Evolutionary conservation across 2,888 invertebrate genomes (phyloP).

Genomic region (Melanostoma scalare): DNA sequence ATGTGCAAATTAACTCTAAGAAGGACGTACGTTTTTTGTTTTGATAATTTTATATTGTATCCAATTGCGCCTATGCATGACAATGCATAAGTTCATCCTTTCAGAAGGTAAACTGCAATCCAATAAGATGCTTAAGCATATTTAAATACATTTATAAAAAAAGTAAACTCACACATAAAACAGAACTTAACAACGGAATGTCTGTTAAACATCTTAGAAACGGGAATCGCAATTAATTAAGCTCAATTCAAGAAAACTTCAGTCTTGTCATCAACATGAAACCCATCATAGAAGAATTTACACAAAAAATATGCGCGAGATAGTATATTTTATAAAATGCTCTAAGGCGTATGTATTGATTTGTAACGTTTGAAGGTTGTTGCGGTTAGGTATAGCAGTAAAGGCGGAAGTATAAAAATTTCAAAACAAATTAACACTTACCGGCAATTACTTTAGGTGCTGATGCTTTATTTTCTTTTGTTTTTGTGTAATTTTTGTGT

Average conservation of each 20-base stretch:
- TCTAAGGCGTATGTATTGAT: slow-evolving; percentile 9
- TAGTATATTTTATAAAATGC: slow-evolving; percentile 2
- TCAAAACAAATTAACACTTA: slow-evolving; percentile 18
- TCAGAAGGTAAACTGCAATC: no score
- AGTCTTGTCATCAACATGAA: slow-evolving; percentile 6
- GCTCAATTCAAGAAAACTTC: slow-evolving; percentile 10
- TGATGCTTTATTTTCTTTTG: slow-evolving; percentile 37
- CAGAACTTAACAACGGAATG: slow-evolving; percentile 6
- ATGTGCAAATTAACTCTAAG: no score
- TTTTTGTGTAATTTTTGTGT: no score
- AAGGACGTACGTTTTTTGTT: no score
- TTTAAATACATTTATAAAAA: no score
- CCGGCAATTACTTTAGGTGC: slow-evolving; percentile 37
- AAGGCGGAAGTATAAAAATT: slow-evolving; percentile 27
- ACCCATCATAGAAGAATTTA: slow-evolving; percentile 1
- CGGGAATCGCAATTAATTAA: slow-evolving; percentile 22
- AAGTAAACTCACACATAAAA: no score
- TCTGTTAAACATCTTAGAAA: slow-evolving; percentile 10
- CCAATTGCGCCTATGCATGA: no score
- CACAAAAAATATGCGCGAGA: slow-evolving; percentile 18
- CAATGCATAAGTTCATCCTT: no score
- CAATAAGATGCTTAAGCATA: no score
- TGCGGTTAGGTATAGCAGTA: slow-evolving; percentile 40
- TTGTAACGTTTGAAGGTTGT: slow-evolving; percentile 31
- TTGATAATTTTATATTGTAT: no score